phyloP scores from a whole-genome alignment of 2,797 vertebrate genomes.

The Chelon labrosus region DNA sequence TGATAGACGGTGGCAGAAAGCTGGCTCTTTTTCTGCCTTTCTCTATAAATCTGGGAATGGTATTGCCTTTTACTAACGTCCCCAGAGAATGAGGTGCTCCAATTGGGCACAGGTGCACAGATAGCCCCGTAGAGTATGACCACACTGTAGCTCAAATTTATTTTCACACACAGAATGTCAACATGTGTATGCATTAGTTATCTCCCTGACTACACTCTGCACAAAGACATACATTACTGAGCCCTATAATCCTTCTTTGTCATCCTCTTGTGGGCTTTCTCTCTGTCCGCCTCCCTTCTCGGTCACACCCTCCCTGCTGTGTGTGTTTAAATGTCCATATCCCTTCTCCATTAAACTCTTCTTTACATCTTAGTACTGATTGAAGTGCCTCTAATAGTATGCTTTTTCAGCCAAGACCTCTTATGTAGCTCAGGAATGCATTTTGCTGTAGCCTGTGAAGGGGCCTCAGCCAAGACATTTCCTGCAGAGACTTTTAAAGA shows the following conservation, averaged over 20 bases:
- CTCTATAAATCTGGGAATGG: slow-evolving; percentile 53
- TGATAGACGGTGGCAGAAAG: slow-evolving; percentile 64
- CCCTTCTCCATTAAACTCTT: not conserved
- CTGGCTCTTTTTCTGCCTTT: slow-evolving; percentile 55
- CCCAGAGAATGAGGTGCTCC: slow-evolving; percentile 13
- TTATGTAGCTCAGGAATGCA: slow-evolving; percentile 43
- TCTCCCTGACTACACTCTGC: slow-evolving; percentile 36
- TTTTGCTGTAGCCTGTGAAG: slow-evolving; percentile 23
- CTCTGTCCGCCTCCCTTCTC: slow-evolving; percentile 13
- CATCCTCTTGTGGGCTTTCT: slow-evolving; percentile 11
- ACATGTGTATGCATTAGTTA: slow-evolving; percentile 33
- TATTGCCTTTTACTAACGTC: slow-evolving; percentile 19
- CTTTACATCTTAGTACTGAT: slow-evolving; percentile 51
- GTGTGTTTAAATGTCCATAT: slow-evolving; percentile 14
- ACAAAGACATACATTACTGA: slow-evolving; percentile 39
- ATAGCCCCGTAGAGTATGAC: slow-evolving; percentile 18
- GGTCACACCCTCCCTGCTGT: slow-evolving; percentile 9
- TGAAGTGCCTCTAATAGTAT: slow-evolving; percentile 57
- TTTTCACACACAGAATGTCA: slow-evolving; percentile 34
- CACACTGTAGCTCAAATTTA: not conserved
- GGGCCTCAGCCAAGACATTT: slow-evolving; percentile 44
- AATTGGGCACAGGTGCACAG: slow-evolving; percentile 25
- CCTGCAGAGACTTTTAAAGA: slow-evolving; percentile 27
- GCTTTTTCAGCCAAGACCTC: slow-evolving; percentile 30
- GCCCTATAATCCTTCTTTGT: slow-evolving; percentile 41